Evolutionary conservation across 2,797 vertebrate species (phyloP), one percentile per base, ranked within the genome.

Genomic region (Galaxias olidus): DNA sequence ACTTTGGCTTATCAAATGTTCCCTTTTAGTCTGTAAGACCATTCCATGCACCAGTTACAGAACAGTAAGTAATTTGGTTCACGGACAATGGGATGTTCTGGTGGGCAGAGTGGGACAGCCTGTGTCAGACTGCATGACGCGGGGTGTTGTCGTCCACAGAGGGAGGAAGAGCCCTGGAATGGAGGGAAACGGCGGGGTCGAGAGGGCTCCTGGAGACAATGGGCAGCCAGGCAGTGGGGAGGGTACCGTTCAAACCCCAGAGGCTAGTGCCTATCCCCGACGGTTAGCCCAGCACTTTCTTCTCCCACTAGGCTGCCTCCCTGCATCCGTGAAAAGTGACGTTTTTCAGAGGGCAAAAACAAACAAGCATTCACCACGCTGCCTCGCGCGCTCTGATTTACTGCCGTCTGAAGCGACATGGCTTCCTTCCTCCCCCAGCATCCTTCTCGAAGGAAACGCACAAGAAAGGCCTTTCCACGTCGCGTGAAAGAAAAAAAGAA

Each of bases 131-230:
- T 84, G 80, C 53, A 86, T 84, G 85, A 88, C 85, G 87, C 82
- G 71, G 86, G 82, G 85, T 88, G 80, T 84, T 89, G 87, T 86
- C 79, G 72, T 77, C 84, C 81, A 66, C 77, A 88, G 78, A 92
- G 91, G 91, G n/a, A n/a, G n/a, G n/a, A 91, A 91, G 88, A 86
- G 75, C 79, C 62, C 54, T 86, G 86, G 79, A 91, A 91, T 86
- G 84, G 84, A 85, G 84, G 84, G 86, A 91, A 92, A 85, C 84
- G 1, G 47, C 73, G 70, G 66, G 89, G 87, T 89, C 84, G 65
- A 82, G 76, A 86, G 87, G 88, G 80, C 79, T 71, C 64, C 41
- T 74, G 70, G 66, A 86, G 85, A 90, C 89, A 90, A 90, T 89
- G 81, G 85, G 73, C 56, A 59, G 68, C 70, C 65, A 61, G 74